Base-by-base conservation (phyloP, 2,797 vertebrate species). In the Aythya fuligula region DNA sequence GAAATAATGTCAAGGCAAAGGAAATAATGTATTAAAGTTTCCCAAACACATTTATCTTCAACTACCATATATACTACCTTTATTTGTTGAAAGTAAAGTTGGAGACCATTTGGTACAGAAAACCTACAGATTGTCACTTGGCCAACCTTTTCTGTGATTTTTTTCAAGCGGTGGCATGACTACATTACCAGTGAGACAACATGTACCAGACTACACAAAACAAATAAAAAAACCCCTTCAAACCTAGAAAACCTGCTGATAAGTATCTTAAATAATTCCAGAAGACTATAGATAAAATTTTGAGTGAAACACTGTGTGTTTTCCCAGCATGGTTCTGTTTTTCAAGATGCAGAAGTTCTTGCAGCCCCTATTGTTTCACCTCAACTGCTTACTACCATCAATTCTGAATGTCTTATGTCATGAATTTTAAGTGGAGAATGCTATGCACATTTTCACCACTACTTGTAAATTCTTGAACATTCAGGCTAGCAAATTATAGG, bases 61-160 rank as follows among this genome's bases (percentile, higher is more conserved):
- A 58, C 82, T 93, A 87, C 36, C 49, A 17, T 43, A 84, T 38
- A 78, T 32, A 80, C 18, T 7, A 11, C 21, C 25, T 41, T 87
- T 72, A 78, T 70, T 90, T 78, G 21, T 51, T 88, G 53, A 91
- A 82, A 85, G 47, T 84, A 93, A 96, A 93, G 30, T 2, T 78
- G 53, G 70, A 91, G 36, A 82, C 2, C 9, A 24, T 20, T 94
- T 72, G 4, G 64, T 89, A 74, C 6, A 70, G 54, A 81, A 94
- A 77, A 71, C 1, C 3, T 22, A 81, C 2, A 41, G 28, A 53
- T 0, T 75, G 38, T 10, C 71, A 56, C 15, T 64, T 22, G 16
- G 41, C 3, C 41, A 66, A n/a, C 0, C 1, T 9, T 47, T 81
- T 83, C 54, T 53, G 43, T 28, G 64, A 47, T 27, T 64, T 91